Conservation (phyloP, 1,140 invertebrate species). For the Ceratosolen fusciceps region DNA sequence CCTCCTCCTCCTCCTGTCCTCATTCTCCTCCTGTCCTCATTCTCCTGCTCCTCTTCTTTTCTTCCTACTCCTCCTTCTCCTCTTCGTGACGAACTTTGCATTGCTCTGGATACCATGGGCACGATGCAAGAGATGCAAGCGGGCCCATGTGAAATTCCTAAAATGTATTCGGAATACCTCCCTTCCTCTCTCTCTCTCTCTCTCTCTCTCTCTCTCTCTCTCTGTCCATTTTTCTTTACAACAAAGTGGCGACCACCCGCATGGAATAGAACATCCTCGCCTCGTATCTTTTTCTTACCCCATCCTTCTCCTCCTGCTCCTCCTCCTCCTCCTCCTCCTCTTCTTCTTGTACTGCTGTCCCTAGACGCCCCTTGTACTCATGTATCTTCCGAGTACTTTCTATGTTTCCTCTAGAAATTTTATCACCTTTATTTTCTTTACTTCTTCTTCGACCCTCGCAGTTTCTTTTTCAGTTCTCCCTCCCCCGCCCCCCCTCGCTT, state of each 20-base stretch:
- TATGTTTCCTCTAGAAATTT: conserved; percentile 7
- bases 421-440: not conserved
- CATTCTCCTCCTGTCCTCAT: no score
- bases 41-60: no score
- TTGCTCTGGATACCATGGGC: not conserved
- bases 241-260: conserved; percentile 64
- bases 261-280: conserved; percentile 58
- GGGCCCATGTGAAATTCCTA: conserved; percentile 12
- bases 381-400: not conserved
- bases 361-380: conserved; percentile 35
- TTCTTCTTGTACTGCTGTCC: conserved; percentile 46
- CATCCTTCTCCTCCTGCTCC: conserved; percentile 29
- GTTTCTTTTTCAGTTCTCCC: not conserved
- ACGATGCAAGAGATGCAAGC: not conserved
- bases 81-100: not conserved
- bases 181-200: conserved; percentile 5
- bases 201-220: not conserved
- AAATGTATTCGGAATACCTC: conserved; percentile 1
- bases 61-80: not conserved
- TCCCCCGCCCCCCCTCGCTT: not conserved
- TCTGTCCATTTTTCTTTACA: not conserved
- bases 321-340: conserved; percentile 45
- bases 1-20: no score
- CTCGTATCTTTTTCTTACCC: conserved; percentile 48
- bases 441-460: not conserved